Conservation (phyloP, 2,888 invertebrate species). For the Pristionchus entomophagus region DNA sequence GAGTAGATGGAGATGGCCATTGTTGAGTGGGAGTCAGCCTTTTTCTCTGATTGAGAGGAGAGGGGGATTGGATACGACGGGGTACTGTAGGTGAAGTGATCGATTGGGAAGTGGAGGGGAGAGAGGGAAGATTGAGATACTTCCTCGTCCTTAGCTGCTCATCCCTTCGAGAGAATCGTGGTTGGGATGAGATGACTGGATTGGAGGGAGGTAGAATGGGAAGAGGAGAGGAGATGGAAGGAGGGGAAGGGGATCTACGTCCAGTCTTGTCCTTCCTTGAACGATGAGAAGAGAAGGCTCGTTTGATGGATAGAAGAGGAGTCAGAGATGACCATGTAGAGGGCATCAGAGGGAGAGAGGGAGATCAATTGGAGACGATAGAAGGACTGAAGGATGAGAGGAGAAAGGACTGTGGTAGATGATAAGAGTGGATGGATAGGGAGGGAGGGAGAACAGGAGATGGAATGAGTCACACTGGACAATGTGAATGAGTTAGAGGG, state of each 20-base stretch:
- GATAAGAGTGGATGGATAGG: conserved; percentile 14
- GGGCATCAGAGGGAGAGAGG: not conserved
- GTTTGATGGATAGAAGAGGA: conserved; percentile 41
- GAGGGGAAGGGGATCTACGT: not conserved
- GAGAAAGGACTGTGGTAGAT: not conserved
- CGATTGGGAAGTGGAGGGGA: conserved; percentile 25
- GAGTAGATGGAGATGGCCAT: conserved; percentile 19
- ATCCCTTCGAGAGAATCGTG: conserved; percentile 28
- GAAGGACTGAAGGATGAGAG: not conserved
- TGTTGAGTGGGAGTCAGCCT: not conserved
- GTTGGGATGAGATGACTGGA: not conserved
- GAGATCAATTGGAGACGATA: not conserved
- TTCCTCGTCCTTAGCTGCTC: not conserved
- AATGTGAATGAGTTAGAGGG: conserved; percentile 21
- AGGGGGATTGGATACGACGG: conserved; percentile 14
- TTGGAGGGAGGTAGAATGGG: not conserved
- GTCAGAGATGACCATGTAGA: conserved; percentile 30
- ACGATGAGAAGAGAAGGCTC: not conserved
- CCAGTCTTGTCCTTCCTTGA: not conserved
- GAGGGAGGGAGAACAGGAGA: conserved; percentile 9
- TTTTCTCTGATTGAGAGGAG: not conserved
- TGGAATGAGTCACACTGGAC: conserved; percentile 38
- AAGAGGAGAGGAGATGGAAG: conserved; percentile 22
- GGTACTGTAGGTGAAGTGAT: conserved; percentile 29
- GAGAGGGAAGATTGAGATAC: not conserved